phyloP scores from a whole-genome alignment of 2,797 vertebrate genomes.

The Sebastes elongatus region DNA sequence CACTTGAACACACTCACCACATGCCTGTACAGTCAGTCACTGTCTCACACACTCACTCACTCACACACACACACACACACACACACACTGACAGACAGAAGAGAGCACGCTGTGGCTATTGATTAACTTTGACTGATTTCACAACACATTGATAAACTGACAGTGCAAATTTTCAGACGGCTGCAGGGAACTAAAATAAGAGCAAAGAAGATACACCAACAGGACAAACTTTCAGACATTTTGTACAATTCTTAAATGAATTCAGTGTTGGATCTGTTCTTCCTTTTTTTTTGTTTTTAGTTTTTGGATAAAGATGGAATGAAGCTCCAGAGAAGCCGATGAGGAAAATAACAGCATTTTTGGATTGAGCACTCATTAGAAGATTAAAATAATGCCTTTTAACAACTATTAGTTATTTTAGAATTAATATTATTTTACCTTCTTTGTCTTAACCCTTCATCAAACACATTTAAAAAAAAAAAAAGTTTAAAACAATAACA shows the following conservation, averaged over 20 bases:
- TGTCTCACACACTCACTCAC: not conserved
- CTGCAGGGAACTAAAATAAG: conserved; percentile 62
- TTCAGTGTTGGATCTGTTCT: conserved; percentile 31
- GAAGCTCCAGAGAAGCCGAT: conserved; percentile 63
- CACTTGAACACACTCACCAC: conserved; percentile 23
- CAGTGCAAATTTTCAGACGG: conserved; percentile 73
- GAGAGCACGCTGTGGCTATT: conserved; percentile 48
- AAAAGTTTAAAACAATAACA: conserved; percentile 65
- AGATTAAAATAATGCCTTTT: conserved; percentile 37
- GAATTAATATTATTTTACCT: conserved; percentile 25
- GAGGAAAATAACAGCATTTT: conserved; percentile 18
- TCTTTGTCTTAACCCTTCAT: conserved; percentile 60
- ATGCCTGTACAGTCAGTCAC: conserved; percentile 10
- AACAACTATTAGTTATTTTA: conserved; percentile 11
- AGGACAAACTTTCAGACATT: conserved; percentile 47
- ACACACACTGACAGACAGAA: conserved; percentile 5
- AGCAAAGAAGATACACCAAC: conserved; percentile 55
- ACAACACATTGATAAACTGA: conserved; percentile 67
- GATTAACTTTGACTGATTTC: conserved; percentile 60
- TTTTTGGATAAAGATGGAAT: conserved; percentile 58
- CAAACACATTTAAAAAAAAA: conserved; percentile 20
- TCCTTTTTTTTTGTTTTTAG: not conserved
- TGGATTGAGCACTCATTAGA: conserved; percentile 21
- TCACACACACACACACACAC: not conserved
- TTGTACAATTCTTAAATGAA: conserved; percentile 58